phyloP scores from a whole-genome alignment of 2,888 invertebrate genomes.

The Leptothorax acervorum region DNA sequence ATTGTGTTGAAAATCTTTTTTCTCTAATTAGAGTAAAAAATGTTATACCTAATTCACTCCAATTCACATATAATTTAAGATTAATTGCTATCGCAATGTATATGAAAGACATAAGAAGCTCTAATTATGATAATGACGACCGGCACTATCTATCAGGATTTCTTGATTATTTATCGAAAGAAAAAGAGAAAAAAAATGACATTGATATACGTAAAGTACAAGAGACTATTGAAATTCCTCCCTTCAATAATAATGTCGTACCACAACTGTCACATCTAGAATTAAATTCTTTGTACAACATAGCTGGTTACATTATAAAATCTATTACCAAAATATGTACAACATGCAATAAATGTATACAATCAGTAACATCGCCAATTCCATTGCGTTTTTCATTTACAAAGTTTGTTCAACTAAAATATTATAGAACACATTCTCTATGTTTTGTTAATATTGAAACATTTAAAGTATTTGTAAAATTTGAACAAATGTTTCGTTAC shows the following conservation, averaged over 20 bases:
- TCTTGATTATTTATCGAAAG: conserved; percentile 16
- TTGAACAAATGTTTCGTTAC: background rate
- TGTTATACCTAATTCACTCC: conserved; percentile 4
- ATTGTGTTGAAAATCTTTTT: too few species aligned
- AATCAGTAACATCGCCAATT: background rate
- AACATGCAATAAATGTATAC: conserved; percentile 11
- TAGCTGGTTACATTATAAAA: too few species aligned
- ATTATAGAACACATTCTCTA: background rate
- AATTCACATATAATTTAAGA: conserved; percentile 28
- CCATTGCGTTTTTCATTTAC: background rate
- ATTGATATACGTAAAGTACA: background rate
- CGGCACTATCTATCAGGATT: conserved; percentile 21
- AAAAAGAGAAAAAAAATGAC: background rate
- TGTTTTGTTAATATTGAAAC: conserved; percentile 24
- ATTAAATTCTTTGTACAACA: too few species aligned
- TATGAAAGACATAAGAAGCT: background rate
- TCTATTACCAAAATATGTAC: background rate
- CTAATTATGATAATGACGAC: conserved; percentile 31
- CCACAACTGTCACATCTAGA: background rate
- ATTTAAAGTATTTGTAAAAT: conserved; percentile 20
- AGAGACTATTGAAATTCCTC: background rate
- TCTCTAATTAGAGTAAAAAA: background rate
- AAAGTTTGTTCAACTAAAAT: conserved; percentile 11
- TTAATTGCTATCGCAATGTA: conserved; percentile 21
- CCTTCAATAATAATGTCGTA: background rate